Evolutionary conservation across 2,113 vertebrate species (phyloP), one percentile per base, ranked within the genome.

Genomic region (Percopsis transmontana): DNA sequence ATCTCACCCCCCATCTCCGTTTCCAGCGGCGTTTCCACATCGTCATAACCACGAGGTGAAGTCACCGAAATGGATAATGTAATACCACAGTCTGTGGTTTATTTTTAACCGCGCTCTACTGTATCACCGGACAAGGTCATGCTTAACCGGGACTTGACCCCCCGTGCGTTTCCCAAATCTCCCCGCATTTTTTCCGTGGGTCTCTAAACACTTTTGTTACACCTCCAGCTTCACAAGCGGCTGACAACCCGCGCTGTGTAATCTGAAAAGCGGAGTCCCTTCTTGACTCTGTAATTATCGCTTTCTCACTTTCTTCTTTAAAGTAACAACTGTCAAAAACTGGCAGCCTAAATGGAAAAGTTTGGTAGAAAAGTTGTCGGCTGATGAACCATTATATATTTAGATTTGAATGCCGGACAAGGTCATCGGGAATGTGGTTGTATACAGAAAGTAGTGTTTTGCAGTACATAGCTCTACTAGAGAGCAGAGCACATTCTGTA

Each of bases 1-100:
- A 52, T 60, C 78, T 79, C 83, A 85, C 41, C 41, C 45, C 19
- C 50, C 19, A 16, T 11, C 50, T 11, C n/a, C 19, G 4, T 12
- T n/a, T 18, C 19, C 45, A 6, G 10, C 15, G 13, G 45, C 13
- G 45, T 48, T 48, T 18, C 45, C 15, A n/a, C 15, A 13, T 13
- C 15, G 45, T 48, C 13, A 18, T 18, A 18, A 7, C 45, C 15
- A 16, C 3, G 58, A 58, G 33, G 42, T 60, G 59, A 63, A 41
- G 54, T 63, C 2, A 11, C 59, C 18, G 48, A 50, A 44, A 72
- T 38, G 62, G 64, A 70, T 75, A 50, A 50, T 68, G 72, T 70
- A 52, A 20, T 16, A 44, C 27, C 18, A 41, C 50, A 21, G 53
- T 24, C 42, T 3, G 53, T 56, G 47, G 18, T 9, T 50, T n/a